Evolutionary conservation across 2,797 vertebrate genomes (phyloP).

Genomic region (Poeciliopsis infans): DNA sequence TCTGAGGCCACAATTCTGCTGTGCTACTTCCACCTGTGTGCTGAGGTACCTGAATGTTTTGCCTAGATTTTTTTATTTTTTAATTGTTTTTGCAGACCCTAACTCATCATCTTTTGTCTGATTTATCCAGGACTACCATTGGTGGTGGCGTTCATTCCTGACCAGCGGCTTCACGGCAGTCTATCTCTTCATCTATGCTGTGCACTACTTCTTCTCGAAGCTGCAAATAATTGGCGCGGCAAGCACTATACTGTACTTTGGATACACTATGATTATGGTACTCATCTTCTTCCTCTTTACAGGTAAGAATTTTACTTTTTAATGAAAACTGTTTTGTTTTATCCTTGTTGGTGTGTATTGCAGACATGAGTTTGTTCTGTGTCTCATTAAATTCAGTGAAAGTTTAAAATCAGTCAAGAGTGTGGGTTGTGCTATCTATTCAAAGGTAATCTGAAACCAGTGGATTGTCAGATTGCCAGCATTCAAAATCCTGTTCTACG

Average conservation of each 20-base stretch:
- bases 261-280: slow-evolving; percentile 92
- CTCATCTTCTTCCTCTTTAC: slow-evolving; percentile 96
- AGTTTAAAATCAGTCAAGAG: not conserved
- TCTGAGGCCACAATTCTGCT: slow-evolving; percentile 91
- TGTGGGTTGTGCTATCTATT: too few species aligned
- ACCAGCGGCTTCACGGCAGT: slow-evolving; percentile 91
- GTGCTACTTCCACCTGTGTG: slow-evolving; percentile 94
- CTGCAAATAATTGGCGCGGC: slow-evolving; percentile 88
- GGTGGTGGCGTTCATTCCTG: slow-evolving; percentile 92
- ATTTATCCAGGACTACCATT: slow-evolving; percentile 87
- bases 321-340: not conserved
- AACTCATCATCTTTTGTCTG: not conserved
- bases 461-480: not conserved
- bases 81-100: not conserved
- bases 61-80: not conserved
- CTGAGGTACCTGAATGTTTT: slow-evolving; percentile 82
- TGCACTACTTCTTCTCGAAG: slow-evolving; percentile 94
- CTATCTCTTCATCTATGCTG: slow-evolving; percentile 89
- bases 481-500: slow-evolving; percentile 55
- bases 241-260: slow-evolving; percentile 93
- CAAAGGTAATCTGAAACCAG: not conserved
- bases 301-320: slow-evolving; percentile 71
- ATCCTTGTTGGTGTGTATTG: not conserved
- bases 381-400: not conserved
- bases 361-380: not conserved